phyloP scores from a whole-genome alignment of 2,113 vertebrate species.

The Sclerurus mexicanus region DNA sequence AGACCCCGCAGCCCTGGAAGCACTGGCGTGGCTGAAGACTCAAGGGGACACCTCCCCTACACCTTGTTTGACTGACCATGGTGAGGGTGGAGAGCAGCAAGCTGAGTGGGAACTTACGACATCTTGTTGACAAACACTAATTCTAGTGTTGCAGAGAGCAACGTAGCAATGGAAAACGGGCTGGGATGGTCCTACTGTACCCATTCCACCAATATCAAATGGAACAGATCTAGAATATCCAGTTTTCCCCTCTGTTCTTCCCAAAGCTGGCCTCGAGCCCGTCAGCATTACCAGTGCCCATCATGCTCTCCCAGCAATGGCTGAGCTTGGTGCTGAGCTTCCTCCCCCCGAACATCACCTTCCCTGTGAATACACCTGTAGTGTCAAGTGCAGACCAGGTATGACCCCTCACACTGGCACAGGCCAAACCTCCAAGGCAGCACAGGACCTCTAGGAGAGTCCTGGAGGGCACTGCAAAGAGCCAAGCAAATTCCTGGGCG shows the following conservation, averaged over 20 bases:
- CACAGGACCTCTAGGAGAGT: not conserved
- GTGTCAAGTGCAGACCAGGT: fast-evolving
- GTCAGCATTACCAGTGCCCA: not conserved
- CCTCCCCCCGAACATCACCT: not conserved
- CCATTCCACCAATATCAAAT: not conserved
- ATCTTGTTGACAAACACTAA: not conserved
- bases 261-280: not conserved
- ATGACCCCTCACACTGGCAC: fast-evolving
- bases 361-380: fast-evolving
- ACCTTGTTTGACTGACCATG: fast-evolving
- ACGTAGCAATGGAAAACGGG: not conserved
- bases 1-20: not conserved
- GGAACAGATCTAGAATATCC: not conserved
- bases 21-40: not conserved
- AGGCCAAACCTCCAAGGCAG: not conserved
- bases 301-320: not conserved
- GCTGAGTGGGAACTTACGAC: fast-evolving
- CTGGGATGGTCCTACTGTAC: not conserved
- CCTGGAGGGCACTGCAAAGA: not conserved
- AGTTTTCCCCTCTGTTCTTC: not conserved
- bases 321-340: not conserved
- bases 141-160: not conserved
- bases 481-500: not conserved
- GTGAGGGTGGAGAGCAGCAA: not conserved
- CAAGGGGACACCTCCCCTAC: not conserved